Evolutionary conservation across 2,113 vertebrate genomes (phyloP), one percentile per base, ranked within the genome.

Genomic region (Sprattus sprattus): DNA sequence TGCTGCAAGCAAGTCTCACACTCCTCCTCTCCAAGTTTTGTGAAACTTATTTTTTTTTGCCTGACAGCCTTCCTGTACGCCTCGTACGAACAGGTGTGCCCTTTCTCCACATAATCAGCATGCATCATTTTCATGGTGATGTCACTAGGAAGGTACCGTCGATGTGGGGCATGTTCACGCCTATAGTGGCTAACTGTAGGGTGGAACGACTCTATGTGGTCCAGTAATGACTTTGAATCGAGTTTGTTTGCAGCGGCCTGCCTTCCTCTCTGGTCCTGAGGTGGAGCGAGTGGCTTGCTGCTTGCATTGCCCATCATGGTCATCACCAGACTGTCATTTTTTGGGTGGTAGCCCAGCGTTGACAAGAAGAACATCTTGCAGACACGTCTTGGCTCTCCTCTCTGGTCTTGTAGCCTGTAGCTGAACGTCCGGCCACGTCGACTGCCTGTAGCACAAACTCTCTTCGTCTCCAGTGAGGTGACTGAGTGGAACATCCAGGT

Each of bases 41-140:
- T 25, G 20, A 83, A 83, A 25, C 82, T 83, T 25, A 83, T 54
- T 83, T 83, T 83, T 83, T 60, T 11, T 45, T 8, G n/a, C 39
- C 39, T 83, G 28, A 60, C 11, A 83, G 54, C 32, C 50, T 83
- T 54, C 50, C 82, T 83, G 28, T 83, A 83, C 20, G 50, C 49
- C 39, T 83, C 82, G 57, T 54, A 83, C 11, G 82, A 57, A 16
- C 82, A 83, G 16, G 82, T 0, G 16, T 83, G 25, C 20, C 50
- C 50, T 83, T 83, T 83, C 28, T 83, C 50, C 82, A 60, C 47
- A 47, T 49, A 54, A 47, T 82, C 46, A 52, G 81, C 50, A 60
- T 60, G 82, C 82, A 83, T 83, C 25, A 60, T 60, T 32, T 83
- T 83, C 44, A 83, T 83, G 1, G 32, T 83, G 52, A 83, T 83